These are phyloP conservation scores for Darevskia nairensis DNA, from an alignment of 2,797 vertebrate genomes.

Conservation along the genomic window DNA sequence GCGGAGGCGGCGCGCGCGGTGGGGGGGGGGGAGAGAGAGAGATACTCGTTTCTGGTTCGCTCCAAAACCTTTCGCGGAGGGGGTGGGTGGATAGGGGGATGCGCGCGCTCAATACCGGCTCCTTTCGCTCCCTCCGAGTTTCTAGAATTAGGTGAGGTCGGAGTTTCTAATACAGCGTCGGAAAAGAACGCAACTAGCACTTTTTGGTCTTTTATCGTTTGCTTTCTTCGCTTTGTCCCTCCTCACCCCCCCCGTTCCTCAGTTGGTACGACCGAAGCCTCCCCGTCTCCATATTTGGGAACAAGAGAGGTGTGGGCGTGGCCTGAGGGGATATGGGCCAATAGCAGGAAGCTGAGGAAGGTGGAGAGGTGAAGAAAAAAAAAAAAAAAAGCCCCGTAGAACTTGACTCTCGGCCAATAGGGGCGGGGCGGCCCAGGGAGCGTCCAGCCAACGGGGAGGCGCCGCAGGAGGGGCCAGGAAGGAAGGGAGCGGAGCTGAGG, in stretches of 20 bases:
- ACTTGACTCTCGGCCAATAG: slow-evolving; percentile 15
- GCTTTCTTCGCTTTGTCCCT: background rate
- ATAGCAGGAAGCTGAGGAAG: background rate
- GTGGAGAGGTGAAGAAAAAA: too few species aligned
- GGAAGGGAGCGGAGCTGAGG: background rate
- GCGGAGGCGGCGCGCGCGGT: too few species aligned
- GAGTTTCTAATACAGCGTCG: rapidly evolving
- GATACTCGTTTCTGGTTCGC: slow-evolving; percentile 19
- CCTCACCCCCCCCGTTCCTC: rapidly evolving
- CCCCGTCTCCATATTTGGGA: slow-evolving; percentile 61
- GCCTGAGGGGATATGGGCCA: background rate
- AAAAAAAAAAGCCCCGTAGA: too few species aligned
- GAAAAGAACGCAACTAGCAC: background rate
- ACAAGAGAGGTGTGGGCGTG: slow-evolving; percentile 3
- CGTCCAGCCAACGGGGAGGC: background rate
- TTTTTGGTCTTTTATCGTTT: too few species aligned
- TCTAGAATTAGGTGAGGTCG: too few species aligned
- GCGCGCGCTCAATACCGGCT: rapidly evolving
- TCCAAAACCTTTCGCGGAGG: slow-evolving; percentile 11
- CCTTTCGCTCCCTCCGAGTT: background rate
- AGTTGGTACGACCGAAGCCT: slow-evolving; percentile 42
- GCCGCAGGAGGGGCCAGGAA: slow-evolving; percentile 26
- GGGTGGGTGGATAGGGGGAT: too few species aligned
- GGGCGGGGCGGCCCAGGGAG: background rate
- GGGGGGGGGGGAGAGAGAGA: background rate